phyloP scores from a whole-genome alignment of 1,140 invertebrate species.

The Mamestra configurata region DNA sequence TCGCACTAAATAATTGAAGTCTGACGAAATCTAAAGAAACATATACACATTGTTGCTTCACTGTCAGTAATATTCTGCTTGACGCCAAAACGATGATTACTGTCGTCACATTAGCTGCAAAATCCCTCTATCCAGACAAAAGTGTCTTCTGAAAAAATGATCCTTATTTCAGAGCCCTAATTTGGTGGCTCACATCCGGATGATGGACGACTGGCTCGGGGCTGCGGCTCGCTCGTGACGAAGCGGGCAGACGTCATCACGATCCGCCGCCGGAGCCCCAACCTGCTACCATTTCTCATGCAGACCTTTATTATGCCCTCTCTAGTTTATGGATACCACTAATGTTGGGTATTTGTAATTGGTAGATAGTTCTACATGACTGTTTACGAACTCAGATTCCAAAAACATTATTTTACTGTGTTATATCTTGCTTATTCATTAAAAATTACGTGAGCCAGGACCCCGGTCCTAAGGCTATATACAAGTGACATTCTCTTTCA shows the following conservation, averaged over 20 bases:
- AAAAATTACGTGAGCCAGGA: no score
- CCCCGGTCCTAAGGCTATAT: no score
- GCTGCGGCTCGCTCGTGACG: constrained; percentile 34
- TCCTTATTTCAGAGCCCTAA: constrained; percentile 2
- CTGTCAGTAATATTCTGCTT: background rate
- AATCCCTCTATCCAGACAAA: background rate
- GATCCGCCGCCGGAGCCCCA: constrained; percentile 23
- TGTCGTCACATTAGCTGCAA: background rate
- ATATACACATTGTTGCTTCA: background rate
- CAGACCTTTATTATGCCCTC: constrained; percentile 26
- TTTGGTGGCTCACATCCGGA: constrained; percentile 11
- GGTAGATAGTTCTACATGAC: background rate
- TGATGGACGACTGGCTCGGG: constrained; percentile 14
- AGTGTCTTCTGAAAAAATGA: background rate
- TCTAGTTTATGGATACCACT: constrained; percentile 22
- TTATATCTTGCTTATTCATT: no score
- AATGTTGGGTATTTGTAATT: constrained; percentile 27
- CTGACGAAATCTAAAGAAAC: background rate
- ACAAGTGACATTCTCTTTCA: no score
- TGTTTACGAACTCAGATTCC: background rate
- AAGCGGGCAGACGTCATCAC: constrained; percentile 27
- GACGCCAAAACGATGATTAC: background rate
- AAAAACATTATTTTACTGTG: no score
- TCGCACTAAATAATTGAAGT: background rate
- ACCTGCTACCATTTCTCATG: constrained; percentile 41